Evolutionary conservation across 2,888 invertebrate genomes (phyloP).

Genomic region (Parnassius mnemosyne): DNA sequence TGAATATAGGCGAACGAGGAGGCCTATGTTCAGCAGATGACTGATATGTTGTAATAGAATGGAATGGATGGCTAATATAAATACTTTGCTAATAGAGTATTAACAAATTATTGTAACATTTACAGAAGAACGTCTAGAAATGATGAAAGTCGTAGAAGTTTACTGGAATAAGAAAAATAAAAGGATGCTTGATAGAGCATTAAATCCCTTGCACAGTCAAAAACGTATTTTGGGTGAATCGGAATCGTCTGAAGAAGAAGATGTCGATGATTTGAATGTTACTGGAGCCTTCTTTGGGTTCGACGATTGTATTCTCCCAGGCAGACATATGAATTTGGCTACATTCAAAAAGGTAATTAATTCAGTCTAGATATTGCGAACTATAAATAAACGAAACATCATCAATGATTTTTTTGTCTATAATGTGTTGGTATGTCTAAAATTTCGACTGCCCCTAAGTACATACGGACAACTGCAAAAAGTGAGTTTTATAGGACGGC

Average conservation of each 20-base stretch:
- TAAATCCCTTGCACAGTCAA: slow-evolving; percentile 54
- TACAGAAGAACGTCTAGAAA: slow-evolving; percentile 86
- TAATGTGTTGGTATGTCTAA: no score
- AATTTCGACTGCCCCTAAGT: no score
- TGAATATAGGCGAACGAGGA: no score
- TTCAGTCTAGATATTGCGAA: neutral
- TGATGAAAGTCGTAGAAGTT: slow-evolving; percentile 86
- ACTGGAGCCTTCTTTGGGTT: slow-evolving; percentile 69
- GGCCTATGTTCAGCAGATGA: no score
- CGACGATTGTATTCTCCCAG: slow-evolving; percentile 87
- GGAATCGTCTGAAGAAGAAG: slow-evolving; percentile 57
- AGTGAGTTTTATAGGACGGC: no score
- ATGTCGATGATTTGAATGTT: slow-evolving; percentile 53
- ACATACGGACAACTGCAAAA: no score
- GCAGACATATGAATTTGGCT: slow-evolving; percentile 44
- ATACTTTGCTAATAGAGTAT: neutral
- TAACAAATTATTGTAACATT: neutral
- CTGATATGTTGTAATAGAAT: no score
- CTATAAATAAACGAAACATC: no score
- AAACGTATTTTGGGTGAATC: slow-evolving; percentile 45
- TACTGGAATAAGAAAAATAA: slow-evolving; percentile 86
- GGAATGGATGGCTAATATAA: no score
- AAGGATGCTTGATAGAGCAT: slow-evolving; percentile 49
- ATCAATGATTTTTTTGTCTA: no score
- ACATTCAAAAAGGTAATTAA: slow-evolving; percentile 50